Percentiles rank a stretch among this genome's conserved stretches.
These are phyloP conservation scores for Penaeus vannamei DNA, from an alignment of 1,140 invertebrate species.

Conservation along the genomic window DNA sequence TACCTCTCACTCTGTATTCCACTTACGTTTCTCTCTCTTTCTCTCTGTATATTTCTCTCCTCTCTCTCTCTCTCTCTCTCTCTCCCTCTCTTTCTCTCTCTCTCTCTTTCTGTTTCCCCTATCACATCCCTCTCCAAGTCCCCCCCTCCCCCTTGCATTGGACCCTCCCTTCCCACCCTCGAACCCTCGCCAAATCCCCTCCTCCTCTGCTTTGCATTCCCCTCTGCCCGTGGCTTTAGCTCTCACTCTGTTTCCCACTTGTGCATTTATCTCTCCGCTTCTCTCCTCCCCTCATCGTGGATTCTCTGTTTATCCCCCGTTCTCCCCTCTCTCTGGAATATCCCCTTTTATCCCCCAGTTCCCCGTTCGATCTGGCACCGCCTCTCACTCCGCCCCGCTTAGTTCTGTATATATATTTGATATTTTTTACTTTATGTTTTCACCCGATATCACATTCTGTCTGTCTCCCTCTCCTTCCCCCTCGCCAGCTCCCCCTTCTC, in stretches of 20 bases:
- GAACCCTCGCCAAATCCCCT: conserved; percentile 62
- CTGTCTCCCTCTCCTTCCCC: conserved; percentile 60
- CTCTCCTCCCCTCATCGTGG: conserved; percentile 64
- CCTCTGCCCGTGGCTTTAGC: conserved; percentile 60
- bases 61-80: conserved; percentile 49
- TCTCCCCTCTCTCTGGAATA: conserved; percentile 38
- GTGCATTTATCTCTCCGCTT: conserved; percentile 65
- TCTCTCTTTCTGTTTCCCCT: conserved; percentile 42
- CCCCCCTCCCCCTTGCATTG: background rate
- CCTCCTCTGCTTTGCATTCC: conserved; percentile 64
- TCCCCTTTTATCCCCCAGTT: background rate
- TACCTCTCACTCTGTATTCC: conserved; percentile 56
- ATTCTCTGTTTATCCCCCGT: conserved; percentile 65
- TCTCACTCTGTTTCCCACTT: conserved; percentile 63
- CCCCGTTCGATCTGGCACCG: conserved; percentile 30
- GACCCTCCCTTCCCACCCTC: conserved; percentile 34
- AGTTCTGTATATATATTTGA: conserved; percentile 66
- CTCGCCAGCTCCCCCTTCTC: conserved; percentile 26
- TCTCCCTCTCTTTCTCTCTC: conserved; percentile 26
- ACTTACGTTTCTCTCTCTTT: conserved; percentile 55
- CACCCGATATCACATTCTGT: conserved; percentile 65
- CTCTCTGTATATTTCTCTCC: conserved; percentile 17
- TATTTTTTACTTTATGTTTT: conserved; percentile 64
- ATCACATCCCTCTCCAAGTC: conserved; percentile 29
- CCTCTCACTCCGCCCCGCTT: conserved; percentile 57